Base-by-base conservation (phyloP, 2,888 invertebrate genomes). In the Ferrisia virgata region DNA sequence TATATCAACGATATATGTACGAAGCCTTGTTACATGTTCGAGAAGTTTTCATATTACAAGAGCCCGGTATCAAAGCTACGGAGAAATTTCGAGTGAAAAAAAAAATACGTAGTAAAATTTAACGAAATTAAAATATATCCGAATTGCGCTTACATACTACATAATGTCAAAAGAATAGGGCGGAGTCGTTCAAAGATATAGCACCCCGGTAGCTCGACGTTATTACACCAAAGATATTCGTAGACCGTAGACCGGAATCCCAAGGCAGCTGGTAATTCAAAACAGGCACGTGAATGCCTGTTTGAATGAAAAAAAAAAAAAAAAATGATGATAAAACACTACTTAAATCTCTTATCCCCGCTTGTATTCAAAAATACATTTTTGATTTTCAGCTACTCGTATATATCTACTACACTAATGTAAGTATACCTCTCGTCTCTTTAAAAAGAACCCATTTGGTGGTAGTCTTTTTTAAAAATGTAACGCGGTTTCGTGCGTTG, bases 261-360 rank as follows among this genome's bases (percentile, higher is more conserved):
- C 36, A n/a, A 36, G 28, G 72, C 72, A 76, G 72, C 72, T 76
- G 72, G 72, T 36, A 36, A 36, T 76, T 33, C 72, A 33, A 76
- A 76, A 36, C 72, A 76, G 72, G 72, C 72, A 76, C 72, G 72
- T 76, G 72, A 76, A 76, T 76, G 72, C 36, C 36, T 36, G 36
- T 72, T 11, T 64, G n/a, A n/a, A 22, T 53, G 69, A 69, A 69
- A 31, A 25, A 28, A 9, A n/a, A 33, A 72, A 76, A 76, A 76
- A 64, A 28, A 64, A n/a, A 69, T 69, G 31, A 76, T 76, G 18
- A 76, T 76, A 36, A 76, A 76, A 76, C 72, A 76, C 36, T 76
- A 76, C 72, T 28, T 76, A 76, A 76, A 76, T 76, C 72, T 76
- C 72, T 76, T 76, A 76, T 76, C 72, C 72, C 72, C 18, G 36